Percentiles rank a stretch among this genome's conserved stretches.
phyloP scores from a whole-genome alignment of 2,888 invertebrate genomes.

The Dermolepida albohirtum region DNA sequence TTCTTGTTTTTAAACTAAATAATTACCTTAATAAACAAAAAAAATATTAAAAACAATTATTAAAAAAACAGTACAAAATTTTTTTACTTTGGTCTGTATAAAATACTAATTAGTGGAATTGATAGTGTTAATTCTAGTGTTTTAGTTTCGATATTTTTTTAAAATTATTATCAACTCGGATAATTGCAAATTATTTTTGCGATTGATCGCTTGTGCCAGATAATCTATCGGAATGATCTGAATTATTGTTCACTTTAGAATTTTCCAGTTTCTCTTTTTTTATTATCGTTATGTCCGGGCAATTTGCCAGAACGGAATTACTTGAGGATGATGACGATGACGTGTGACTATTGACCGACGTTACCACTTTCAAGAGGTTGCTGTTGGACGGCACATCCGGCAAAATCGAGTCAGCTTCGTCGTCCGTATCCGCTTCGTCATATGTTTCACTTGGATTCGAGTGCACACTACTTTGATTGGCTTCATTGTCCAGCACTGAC shows the following conservation, averaged over 20 bases:
- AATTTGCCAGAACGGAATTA: slow-evolving; percentile 65
- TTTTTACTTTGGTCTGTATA: slow-evolving; percentile 66
- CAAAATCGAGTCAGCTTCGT: slow-evolving; percentile 66
- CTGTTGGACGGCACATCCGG: slow-evolving; percentile 55
- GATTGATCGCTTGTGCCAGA: slow-evolving; percentile 56
- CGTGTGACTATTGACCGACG: slow-evolving; percentile 31
- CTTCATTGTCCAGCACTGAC: slow-evolving; percentile 67
- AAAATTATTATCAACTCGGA: slow-evolving; percentile 31
- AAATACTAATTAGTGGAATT: slow-evolving; percentile 65
- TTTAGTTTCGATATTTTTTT: slow-evolving; percentile 4
- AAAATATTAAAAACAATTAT: slow-evolving; percentile 48
- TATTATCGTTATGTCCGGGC: slow-evolving; percentile 72
- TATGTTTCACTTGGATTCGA: slow-evolving; percentile 62
- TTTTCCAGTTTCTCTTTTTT: slow-evolving; percentile 69
- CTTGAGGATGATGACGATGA: slow-evolving; percentile 34
- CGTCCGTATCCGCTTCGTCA: slow-evolving; percentile 64
- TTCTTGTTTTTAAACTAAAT: slow-evolving; percentile 40
- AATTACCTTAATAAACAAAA: slow-evolving; percentile 46
- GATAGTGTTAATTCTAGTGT: slow-evolving; percentile 45
- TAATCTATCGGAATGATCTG: slow-evolving; percentile 63
- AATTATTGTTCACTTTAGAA: slow-evolving; percentile 65
- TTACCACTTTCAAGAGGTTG: slow-evolving; percentile 53
- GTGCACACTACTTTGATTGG: slow-evolving; percentile 61
- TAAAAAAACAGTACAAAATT: slow-evolving; percentile 60
- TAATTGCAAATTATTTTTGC: slow-evolving; percentile 52